Evolutionary conservation across 2,888 invertebrate species (phyloP).

Genomic region (Leptura quadrifasciata): DNA sequence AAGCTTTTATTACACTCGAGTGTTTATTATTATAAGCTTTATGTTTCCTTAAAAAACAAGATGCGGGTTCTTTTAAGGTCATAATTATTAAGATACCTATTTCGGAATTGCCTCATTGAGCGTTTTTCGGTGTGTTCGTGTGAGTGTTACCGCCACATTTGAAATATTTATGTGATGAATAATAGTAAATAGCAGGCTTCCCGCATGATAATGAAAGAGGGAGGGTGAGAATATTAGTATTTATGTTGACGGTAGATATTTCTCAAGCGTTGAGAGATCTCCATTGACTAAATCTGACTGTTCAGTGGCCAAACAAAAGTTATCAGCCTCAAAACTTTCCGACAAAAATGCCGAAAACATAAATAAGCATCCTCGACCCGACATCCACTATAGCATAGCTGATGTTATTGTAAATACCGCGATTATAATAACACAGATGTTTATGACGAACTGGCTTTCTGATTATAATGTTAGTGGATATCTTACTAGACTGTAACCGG

Average conservation of each 20-base stretch:
- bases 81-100: conserved; percentile 51
- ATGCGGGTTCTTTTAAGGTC: conserved; percentile 46
- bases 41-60: conserved; percentile 26
- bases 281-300: conserved; percentile 55
- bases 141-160: conserved; percentile 46
- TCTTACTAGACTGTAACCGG: conserved; percentile 47
- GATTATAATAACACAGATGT: conserved; percentile 64
- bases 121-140: conserved; percentile 45
- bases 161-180: conserved; percentile 53
- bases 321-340: conserved; percentile 59
- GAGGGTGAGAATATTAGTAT: conserved; percentile 52
- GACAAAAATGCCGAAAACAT: conserved; percentile 68
- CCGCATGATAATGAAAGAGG: conserved; percentile 49
- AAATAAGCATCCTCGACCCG: conserved; percentile 61
- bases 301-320: conserved; percentile 58
- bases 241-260: conserved; percentile 54
- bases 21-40: neutral
- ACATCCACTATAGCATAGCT: conserved; percentile 52
- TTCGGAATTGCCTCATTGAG: conserved; percentile 44
- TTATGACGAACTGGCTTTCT: conserved; percentile 58
- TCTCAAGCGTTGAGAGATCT: conserved; percentile 55
- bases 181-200: conserved; percentile 54
- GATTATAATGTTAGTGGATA: conserved; percentile 57
- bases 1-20: too few relatives aligned
- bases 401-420: conserved; percentile 63